Evolutionary conservation across 2,113 vertebrate species (phyloP), one percentile per base, ranked within the genome.

Genomic region (Oophaga pumilio): DNA sequence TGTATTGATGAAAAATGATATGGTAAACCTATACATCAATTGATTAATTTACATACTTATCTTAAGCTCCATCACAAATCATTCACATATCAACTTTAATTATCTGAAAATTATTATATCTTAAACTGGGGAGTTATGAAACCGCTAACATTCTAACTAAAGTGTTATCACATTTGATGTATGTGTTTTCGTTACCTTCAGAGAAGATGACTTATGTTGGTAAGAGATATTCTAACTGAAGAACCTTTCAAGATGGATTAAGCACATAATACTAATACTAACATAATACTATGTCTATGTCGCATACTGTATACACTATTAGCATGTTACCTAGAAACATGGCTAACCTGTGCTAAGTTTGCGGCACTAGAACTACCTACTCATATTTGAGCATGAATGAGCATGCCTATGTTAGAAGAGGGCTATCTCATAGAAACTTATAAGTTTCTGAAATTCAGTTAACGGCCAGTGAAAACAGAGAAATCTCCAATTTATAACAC

Each of bases 81-180:
- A 81, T 43, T 43, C 18, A 62, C 9, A 81, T 8, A 81, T 43
- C 57, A 81, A 24, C 49, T 74, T 18, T 22, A 74, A 49, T 74
- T 49, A 49, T 43, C 8, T 74, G 33, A 11, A 74, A 49, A 1
- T 49, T 74, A 18, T 20, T 49, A 33, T 1, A 74, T 73, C 69
- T 73, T 15, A 49, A 33, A 74, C 33, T 49, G 17, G 33, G 18
- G 71, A 74, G 71, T 74, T 74, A 49, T 74, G 71, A 49, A 74
- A 74, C 71, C 71, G 43, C 28, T 73, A 33, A 17, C 28, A 43
- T 43, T 18, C 69, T 74, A 80, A 80, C 17, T 60, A 10, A 80
- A 59, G 53, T 80, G 53, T 59, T 57, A 81, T 81, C 26, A 62
- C 57, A 43, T 33, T 81, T 62, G 28, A 81, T 62, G 10, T 81